Percentiles rank a stretch among this genome's conserved stretches.
phyloP scores from a whole-genome alignment of 2,797 vertebrate species.

The Clarias pachynema region DNA sequence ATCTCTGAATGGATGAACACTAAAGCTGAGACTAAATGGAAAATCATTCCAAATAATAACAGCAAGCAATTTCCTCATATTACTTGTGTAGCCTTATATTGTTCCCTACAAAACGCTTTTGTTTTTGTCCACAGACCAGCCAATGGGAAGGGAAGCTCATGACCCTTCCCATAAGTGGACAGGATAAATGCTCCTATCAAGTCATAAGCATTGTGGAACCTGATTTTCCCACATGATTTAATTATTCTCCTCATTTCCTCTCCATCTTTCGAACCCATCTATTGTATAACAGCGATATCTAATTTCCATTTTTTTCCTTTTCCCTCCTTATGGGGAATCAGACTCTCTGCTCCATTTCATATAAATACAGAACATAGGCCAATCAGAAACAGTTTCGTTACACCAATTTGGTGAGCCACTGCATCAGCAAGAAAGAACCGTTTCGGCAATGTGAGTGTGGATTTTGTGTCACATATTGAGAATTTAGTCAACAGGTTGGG shows the following conservation, averaged over 20 bases:
- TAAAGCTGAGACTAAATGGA: slow-evolving; percentile 42
- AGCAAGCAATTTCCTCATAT: slow-evolving; percentile 31
- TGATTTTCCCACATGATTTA: slow-evolving; percentile 50
- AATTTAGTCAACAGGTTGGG: slow-evolving; percentile 12
- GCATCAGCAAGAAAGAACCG: slow-evolving; percentile 64
- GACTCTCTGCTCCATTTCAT: slow-evolving; percentile 62
- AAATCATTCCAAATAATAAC: slow-evolving; percentile 40
- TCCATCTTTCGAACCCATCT: slow-evolving; percentile 51
- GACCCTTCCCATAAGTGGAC: slow-evolving; percentile 37
- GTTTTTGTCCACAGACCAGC: slow-evolving; percentile 32
- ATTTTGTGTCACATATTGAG: slow-evolving; percentile 21
- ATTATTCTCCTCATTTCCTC: slow-evolving; percentile 57
- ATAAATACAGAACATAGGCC: slow-evolving; percentile 66
- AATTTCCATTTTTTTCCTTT: slow-evolving; percentile 61
- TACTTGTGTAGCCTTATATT: slow-evolving; percentile 16
- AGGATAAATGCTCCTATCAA: slow-evolving; percentile 25
- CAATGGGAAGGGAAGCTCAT: slow-evolving; percentile 22
- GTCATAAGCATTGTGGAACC: slow-evolving; percentile 31
- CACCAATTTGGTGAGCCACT: slow-evolving; percentile 47
- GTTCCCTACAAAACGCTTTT: slow-evolving; percentile 29
- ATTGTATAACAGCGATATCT: slow-evolving; percentile 58
- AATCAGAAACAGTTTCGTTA: slow-evolving; percentile 60
- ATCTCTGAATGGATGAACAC: slow-evolving; percentile 41
- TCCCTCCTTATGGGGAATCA: slow-evolving; percentile 53
- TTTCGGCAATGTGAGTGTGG: slow-evolving; percentile 54